Conservation (phyloP, 2,888 invertebrate genomes). For the Melanostoma mellinum region DNA sequence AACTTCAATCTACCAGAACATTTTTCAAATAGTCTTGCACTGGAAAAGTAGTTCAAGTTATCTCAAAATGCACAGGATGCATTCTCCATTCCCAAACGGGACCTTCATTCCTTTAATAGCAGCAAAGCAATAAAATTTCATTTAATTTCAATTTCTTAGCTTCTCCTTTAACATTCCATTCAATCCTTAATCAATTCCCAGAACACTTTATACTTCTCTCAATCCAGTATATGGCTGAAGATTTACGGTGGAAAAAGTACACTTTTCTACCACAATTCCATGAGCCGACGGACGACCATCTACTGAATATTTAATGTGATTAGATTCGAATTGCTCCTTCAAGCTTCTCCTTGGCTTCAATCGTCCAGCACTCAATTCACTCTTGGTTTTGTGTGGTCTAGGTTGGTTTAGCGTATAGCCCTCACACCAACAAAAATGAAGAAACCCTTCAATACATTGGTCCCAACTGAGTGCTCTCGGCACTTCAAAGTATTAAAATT, state of each 20-base stretch:
- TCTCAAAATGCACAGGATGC: too few relatives aligned
- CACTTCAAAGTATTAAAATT: conserved; percentile 69
- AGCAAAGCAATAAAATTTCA: too few relatives aligned
- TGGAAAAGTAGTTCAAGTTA: too few relatives aligned
- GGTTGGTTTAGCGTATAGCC: neutral
- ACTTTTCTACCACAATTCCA: conserved; percentile 29
- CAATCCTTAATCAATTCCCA: conserved; percentile 8
- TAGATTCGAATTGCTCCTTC: conserved; percentile 56
- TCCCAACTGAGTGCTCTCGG: conserved; percentile 35
- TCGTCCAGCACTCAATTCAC: conserved; percentile 54
- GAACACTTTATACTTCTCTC: neutral
- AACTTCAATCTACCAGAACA: too few relatives aligned
- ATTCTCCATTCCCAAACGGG: too few relatives aligned
- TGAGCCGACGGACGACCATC: conserved; percentile 33
- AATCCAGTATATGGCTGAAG: conserved; percentile 9
- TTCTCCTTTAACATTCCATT: neutral
- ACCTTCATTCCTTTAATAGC: too few relatives aligned
- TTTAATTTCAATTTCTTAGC: too few relatives aligned
- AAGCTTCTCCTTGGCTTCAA: conserved; percentile 53
- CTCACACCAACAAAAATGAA: neutral
- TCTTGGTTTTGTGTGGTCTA: conserved; percentile 17
- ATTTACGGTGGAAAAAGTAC: conserved; percentile 6
- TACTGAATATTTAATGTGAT: conserved; percentile 65
- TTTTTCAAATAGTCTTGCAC: too few relatives aligned
- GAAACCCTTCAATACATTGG: neutral